A percentile compares a stretch with the other conserved stretches of the same genome.
Evolutionary conservation across 2,113 vertebrate species (phyloP).

Genomic region (Zosterops japonicus): DNA sequence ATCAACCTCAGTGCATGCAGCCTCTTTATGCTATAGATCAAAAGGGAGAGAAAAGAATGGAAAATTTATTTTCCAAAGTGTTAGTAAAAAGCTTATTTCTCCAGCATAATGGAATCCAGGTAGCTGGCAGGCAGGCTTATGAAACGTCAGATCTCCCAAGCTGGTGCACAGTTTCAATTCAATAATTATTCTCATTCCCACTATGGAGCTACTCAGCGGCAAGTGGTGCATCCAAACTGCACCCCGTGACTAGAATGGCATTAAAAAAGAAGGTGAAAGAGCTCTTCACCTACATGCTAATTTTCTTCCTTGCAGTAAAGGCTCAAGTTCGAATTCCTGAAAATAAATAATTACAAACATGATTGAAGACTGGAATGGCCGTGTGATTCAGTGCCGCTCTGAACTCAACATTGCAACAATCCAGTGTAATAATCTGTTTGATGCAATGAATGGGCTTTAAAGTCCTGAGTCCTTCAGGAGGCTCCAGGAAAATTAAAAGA

Average conservation of each 20-base stretch:
- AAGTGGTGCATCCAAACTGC: background rate
- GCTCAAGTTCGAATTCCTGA: background rate
- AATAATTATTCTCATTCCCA: conserved; percentile 13
- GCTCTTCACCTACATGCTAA: conserved; percentile 25
- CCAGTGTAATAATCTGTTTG: conserved; percentile 56
- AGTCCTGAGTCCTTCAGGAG: conserved; percentile 19
- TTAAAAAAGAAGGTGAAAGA: conserved; percentile 36
- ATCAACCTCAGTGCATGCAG: background rate
- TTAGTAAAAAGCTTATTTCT: conserved; percentile 54
- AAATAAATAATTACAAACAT: conserved; percentile 70
- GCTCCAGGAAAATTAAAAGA: conserved; percentile 59
- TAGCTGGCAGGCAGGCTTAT: conserved; percentile 29
- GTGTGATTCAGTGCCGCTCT: background rate
- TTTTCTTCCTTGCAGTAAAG: background rate
- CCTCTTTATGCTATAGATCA: conserved; percentile 22
- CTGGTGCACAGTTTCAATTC: conserved; percentile 18
- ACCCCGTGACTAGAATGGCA: background rate
- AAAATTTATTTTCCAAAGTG: conserved; percentile 37
- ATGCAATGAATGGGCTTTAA: conserved; percentile 55
- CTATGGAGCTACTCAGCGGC: background rate
- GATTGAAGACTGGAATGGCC: conserved; percentile 28
- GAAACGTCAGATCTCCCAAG: conserved; percentile 13
- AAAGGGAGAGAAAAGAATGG: conserved; percentile 51
- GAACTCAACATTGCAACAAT: conserved; percentile 8
- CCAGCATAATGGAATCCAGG: conserved; percentile 31